phyloP scores from a whole-genome alignment of 2,113 vertebrate genomes.

The Thinocorus orbignyianus region DNA sequence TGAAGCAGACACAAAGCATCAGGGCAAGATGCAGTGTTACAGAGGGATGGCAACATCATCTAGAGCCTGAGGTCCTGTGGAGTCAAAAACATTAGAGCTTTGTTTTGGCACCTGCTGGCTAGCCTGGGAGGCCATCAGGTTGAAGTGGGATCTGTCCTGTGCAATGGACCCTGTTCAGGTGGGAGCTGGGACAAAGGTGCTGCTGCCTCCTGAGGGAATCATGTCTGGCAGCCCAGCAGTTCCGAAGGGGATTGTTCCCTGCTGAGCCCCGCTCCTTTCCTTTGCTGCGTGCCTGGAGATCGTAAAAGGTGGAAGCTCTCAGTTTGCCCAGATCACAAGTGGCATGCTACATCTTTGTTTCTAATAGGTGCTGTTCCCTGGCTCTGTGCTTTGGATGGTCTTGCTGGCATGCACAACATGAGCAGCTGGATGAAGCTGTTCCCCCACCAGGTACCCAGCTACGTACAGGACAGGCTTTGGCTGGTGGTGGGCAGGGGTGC shows the following conservation, averaged over 20 bases:
- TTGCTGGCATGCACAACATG: neutral
- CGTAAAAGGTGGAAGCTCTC: neutral
- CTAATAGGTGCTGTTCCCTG: neutral
- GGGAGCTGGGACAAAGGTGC: neutral
- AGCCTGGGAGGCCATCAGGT: neutral
- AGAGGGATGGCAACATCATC: neutral
- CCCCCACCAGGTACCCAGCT: neutral
- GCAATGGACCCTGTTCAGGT: fast-evolving
- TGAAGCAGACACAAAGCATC: neutral
- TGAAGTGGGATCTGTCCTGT: neutral
- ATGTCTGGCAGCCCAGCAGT: neutral
- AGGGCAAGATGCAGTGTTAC: neutral
- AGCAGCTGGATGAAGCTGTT: neutral
- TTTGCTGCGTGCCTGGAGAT: neutral
- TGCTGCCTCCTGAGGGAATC: neutral
- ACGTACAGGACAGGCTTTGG: neutral
- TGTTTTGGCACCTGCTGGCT: neutral
- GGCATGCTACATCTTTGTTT: neutral
- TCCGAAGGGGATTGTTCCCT: neutral
- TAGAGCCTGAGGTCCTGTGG: neutral
- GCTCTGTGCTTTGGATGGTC: neutral
- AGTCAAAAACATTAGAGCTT: neutral
- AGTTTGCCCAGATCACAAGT: neutral
- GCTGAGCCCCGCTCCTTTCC: neutral
- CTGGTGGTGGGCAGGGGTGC: neutral